Evolutionary conservation across 64 coral and sea anemone genomes (phyloP), one percentile per base, ranked within the genome.

Genomic region (Pocillopora damicornis): DNA sequence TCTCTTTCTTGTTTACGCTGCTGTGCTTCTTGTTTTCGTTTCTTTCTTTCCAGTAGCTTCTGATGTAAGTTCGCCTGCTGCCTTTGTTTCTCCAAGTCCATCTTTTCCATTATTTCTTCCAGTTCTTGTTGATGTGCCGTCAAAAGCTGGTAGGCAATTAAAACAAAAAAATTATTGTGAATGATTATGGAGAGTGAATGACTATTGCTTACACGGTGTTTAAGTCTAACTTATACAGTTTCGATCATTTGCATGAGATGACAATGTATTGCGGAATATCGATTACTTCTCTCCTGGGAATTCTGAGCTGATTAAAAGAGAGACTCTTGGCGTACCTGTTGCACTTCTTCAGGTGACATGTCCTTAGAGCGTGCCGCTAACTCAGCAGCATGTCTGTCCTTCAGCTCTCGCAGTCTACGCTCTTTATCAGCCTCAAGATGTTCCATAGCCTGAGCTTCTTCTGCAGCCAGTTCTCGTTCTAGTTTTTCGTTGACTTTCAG

Each of bases 1-100:
- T 98, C 96, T 79, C 90, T 88, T 84, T 98, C 96, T 61, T 95
- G 96, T 63, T 98, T 98, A 23, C 96, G 91, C 76, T 90, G 83
- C 15, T 83, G 74, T 13, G 96, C 90, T 20, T 98, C 93, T 88
- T 95, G 71, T 58, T 77, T 94, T 58, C 92, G 89, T 71, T 84
- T 91, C 76, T 88, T 94, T 66, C 87, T 94, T 30, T 98, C 96
- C 11, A 91, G 80, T 9, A 98, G 65, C 85, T 94, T 98, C 86
- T 91, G 86, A 23, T 89, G 93, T 73, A 98, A 58, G 35, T 88
- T 92, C 6, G 93, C 73, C 12, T 87, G 83, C 59, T 98, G 96
- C 35, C 96, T 84, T 56, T 83, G 89, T 16, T 91, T 93, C 67
- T 98, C 96, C 23, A 75, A 74, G 66, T 98, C 96, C 26, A 98